A percentile compares a stretch with the other conserved stretches of the same genome.
Conservation (phyloP, 1,140 invertebrate species). For the Drosophila malerkotliana region DNA sequence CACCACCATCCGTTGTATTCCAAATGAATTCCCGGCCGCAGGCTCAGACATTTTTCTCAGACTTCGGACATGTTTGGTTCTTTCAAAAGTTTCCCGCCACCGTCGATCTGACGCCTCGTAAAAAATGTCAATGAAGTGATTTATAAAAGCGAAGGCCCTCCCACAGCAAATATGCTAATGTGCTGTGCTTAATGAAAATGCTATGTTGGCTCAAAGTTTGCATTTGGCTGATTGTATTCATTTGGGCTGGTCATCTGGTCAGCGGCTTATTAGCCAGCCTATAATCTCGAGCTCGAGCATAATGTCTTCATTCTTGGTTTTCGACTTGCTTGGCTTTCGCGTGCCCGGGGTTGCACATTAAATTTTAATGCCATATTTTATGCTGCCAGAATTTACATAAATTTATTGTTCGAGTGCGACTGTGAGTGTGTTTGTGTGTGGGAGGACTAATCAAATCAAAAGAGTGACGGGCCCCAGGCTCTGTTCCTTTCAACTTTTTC, state of each 20-base stretch:
- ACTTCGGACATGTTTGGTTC: conserved; percentile 37
- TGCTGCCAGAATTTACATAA: conserved; percentile 74
- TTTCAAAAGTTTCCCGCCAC: conserved; percentile 37
- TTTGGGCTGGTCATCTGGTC: conserved; percentile 27
- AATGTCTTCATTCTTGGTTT: conserved; percentile 60
- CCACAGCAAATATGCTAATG: conserved; percentile 64
- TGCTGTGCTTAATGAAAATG: conserved; percentile 46
- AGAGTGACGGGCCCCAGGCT: conserved; percentile 42
- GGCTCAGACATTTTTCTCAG: conserved; percentile 51
- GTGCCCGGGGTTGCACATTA: conserved; percentile 71
- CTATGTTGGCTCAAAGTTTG: conserved; percentile 13
- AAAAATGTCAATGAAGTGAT: conserved; percentile 81
- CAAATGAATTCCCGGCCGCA: conserved; percentile 11
- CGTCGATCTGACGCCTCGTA: conserved; percentile 60
- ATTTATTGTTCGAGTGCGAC: conserved; percentile 58
- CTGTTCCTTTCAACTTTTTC: background rate
- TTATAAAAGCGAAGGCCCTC: conserved; percentile 48
- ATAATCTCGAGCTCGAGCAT: conserved; percentile 61
- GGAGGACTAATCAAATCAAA: conserved; percentile 75
- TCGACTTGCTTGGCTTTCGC: conserved; percentile 29
- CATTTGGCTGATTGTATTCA: conserved; percentile 13
- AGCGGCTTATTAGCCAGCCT: conserved; percentile 58
- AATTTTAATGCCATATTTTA: conserved; percentile 81
- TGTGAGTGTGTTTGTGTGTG: conserved; percentile 23
- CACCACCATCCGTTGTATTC: background rate